Evolutionary conservation across 2,113 vertebrate species (phyloP).

Genomic region (Isurus oxyrinchus): DNA sequence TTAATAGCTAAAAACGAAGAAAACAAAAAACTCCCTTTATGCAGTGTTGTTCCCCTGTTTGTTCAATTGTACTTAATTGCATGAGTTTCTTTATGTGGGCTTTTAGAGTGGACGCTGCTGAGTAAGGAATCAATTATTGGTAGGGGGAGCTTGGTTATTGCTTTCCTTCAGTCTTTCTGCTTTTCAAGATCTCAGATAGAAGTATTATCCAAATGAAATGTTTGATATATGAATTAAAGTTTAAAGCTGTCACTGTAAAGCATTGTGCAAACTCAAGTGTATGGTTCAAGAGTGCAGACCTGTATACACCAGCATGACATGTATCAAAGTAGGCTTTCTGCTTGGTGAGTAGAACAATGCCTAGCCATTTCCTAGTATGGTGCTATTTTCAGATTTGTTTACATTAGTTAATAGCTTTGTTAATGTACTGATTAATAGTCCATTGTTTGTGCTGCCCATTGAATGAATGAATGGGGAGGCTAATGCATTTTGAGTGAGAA

Average conservation of each 20-base stretch:
- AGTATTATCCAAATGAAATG: not conserved
- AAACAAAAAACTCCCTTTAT: not conserved
- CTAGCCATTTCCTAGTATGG: not conserved
- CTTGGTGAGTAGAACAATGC: not conserved
- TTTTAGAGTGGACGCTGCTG: not conserved
- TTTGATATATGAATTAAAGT: not conserved
- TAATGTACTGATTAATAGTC: not conserved
- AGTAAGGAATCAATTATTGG: not conserved
- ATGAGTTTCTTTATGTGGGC: not conserved
- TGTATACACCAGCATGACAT: not conserved
- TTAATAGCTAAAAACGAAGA: not conserved
- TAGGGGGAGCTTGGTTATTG: not conserved
- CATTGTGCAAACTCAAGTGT: not conserved
- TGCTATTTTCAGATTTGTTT: conserved; percentile 26
- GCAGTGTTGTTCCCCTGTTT: not conserved
- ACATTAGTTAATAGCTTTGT: not conserved
- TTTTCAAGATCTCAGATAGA: not conserved
- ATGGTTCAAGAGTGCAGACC: not conserved
- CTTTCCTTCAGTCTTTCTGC: not conserved
- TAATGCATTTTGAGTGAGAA: not conserved
- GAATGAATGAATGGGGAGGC: conserved; percentile 16
- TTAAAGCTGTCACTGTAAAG: not conserved
- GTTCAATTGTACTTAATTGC: no score
- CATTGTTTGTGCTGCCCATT: conserved; percentile 20
- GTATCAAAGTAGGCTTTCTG: not conserved